Conservation (phyloP, 2,113 vertebrate species). For the Chaetura pelagica region DNA sequence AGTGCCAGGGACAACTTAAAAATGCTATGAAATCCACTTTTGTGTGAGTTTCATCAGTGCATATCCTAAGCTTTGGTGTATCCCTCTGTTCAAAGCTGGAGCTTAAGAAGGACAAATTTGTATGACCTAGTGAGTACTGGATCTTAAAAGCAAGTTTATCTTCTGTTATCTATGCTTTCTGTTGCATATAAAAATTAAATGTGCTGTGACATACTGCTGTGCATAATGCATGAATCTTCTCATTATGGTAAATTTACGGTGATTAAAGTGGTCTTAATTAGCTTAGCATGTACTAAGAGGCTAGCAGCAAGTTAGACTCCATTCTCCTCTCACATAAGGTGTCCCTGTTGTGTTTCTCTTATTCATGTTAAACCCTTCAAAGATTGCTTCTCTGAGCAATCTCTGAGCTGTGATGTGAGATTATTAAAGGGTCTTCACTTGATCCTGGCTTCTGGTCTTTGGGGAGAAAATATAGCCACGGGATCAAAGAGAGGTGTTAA, state of each 20-base stretch:
- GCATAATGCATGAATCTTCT: neutral
- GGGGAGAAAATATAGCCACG: neutral
- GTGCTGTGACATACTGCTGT: neutral
- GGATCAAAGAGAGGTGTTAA: slow-evolving; percentile 55
- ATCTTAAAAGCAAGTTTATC: neutral
- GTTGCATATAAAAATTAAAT: neutral
- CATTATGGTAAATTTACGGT: neutral
- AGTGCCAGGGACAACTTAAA: neutral
- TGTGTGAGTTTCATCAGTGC: neutral
- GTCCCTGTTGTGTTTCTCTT: slow-evolving; percentile 1
- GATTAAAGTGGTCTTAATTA: slow-evolving; percentile 13
- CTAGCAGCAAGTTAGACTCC: neutral
- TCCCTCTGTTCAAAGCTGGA: neutral
- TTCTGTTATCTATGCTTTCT: neutral
- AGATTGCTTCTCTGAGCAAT: neutral
- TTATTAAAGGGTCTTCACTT: slow-evolving; percentile 37
- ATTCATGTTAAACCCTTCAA: slow-evolving; percentile 26
- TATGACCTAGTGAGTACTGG: neutral
- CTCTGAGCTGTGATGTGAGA: slow-evolving; percentile 36
- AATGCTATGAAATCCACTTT: neutral
- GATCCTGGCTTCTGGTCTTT: slow-evolving; percentile 30
- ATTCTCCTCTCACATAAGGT: neutral
- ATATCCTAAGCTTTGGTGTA: neutral
- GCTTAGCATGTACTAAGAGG: neutral
- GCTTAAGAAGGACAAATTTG: neutral